Conservation (phyloP, 2,113 vertebrate genomes). For the Xenopus borealis region DNA sequence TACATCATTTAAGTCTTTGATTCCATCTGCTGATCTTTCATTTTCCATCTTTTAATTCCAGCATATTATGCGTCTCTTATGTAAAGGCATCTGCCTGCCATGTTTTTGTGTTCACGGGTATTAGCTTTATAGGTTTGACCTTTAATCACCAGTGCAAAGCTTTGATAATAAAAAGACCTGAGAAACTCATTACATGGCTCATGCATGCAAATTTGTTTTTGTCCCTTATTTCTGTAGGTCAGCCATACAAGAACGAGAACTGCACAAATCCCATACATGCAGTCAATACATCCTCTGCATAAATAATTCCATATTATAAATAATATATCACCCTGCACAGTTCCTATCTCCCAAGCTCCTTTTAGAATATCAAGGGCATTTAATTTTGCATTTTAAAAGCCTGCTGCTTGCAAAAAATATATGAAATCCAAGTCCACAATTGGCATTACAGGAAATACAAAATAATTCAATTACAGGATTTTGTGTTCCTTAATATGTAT, state of each 20-base stretch:
- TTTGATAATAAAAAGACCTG: constrained; percentile 31
- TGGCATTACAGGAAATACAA: too few relatives aligned
- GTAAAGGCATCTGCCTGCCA: constrained; percentile 22
- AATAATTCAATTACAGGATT: too few relatives aligned
- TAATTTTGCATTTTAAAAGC: too few relatives aligned
- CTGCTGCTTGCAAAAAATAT: too few relatives aligned
- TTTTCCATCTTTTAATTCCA: constrained; percentile 17
- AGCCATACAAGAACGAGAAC: constrained; percentile 9
- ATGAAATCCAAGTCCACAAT: too few relatives aligned
- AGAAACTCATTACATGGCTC: constrained; percentile 41
- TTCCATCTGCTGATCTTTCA: neutral
- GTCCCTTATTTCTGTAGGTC: constrained; percentile 27
- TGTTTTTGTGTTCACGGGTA: constrained; percentile 29
- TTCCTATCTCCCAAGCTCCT: neutral
- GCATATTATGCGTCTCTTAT: constrained; percentile 24
- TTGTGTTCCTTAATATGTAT: too few relatives aligned
- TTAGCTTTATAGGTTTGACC: constrained; percentile 40
- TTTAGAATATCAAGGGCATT: too few relatives aligned
- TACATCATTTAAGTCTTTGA: too few relatives aligned
- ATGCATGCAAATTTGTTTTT: constrained; percentile 32
- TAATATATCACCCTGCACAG: neutral
- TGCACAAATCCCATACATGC: constrained; percentile 18
- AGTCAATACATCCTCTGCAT: neutral
- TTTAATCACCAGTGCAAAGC: constrained; percentile 30
- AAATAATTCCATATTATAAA: constrained; percentile 13